Percentiles rank a stretch among this genome's conserved stretches.
Conservation (phyloP, 2,797 vertebrate species). For the Cheirogaleus major region DNA sequence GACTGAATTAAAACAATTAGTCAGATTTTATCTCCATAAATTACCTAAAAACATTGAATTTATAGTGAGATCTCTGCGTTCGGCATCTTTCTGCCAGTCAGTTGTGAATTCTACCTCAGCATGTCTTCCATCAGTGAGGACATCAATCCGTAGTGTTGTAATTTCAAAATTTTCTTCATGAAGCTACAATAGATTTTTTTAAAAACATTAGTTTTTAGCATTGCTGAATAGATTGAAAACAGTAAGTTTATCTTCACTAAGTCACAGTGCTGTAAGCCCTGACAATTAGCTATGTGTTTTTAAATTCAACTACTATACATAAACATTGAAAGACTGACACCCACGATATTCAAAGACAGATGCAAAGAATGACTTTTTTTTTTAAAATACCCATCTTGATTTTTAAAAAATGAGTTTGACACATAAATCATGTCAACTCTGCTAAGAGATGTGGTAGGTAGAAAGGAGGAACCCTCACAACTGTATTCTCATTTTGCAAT, state of each 20-base stretch:
- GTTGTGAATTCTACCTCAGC: conserved; percentile 97
- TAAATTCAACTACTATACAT: not conserved
- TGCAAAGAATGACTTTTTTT: not conserved
- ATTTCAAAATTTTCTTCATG: conserved; percentile 97
- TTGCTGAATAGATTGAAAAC: not conserved
- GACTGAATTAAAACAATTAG: not conserved
- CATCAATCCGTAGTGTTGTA: conserved; percentile 95
- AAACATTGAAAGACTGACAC: not conserved
- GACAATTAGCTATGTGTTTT: not conserved
- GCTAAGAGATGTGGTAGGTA: not conserved
- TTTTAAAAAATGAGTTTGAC: not conserved
- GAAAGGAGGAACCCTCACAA: not conserved
- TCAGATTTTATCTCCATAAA: not conserved
- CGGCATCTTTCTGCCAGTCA: conserved; percentile 96
- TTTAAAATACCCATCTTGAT: not conserved
- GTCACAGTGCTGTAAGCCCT: not conserved
- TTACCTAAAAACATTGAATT: conserved; percentile 99
- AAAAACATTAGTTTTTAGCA: not conserved
- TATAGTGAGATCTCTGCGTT: conserved; percentile 97
- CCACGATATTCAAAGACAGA: not conserved
- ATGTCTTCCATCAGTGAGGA: conserved; percentile 94
- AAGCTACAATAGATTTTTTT: conserved; percentile 85
- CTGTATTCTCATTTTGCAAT: not conserved
- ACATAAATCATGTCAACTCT: not conserved
- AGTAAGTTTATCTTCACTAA: not conserved